These are phyloP conservation scores for Branchellion lobata DNA, from an alignment of 2,888 invertebrate genomes.

Conservation along the genomic window DNA sequence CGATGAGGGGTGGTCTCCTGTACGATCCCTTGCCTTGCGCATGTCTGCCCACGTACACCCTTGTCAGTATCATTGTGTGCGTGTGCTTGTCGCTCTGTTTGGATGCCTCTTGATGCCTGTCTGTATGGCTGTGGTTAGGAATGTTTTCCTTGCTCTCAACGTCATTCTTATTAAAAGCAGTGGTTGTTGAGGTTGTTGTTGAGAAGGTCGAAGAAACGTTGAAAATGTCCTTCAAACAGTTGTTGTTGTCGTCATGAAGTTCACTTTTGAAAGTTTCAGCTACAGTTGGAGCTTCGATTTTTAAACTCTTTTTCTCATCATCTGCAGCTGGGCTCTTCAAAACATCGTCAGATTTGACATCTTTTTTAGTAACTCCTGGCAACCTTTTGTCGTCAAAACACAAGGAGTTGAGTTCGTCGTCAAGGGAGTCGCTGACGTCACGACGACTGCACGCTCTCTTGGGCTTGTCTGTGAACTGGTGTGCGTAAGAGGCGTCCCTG, in stretches of 20 bases:
- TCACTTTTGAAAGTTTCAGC: too few species aligned
- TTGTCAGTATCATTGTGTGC: slow-evolving; percentile 55
- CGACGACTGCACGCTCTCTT: not conserved
- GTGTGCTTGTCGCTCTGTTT: slow-evolving; percentile 34
- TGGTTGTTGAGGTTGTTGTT: too few species aligned
- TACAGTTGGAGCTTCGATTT: not conserved
- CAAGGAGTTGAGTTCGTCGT: not conserved
- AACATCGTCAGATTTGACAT: not conserved
- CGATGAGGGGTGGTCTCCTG: slow-evolving; percentile 56
- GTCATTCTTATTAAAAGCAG: too few species aligned
- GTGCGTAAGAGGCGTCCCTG: slow-evolving; percentile 51
- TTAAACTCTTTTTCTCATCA: not conserved
- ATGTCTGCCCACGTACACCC: slow-evolving; percentile 57
- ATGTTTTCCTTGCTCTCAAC: too few species aligned
- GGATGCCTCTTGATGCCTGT: not conserved
- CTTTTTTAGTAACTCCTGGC: not conserved
- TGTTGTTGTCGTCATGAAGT: too few species aligned
- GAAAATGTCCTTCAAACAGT: not conserved
- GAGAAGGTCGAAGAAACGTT: too few species aligned
- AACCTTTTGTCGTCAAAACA: not conserved
- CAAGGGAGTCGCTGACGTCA: not conserved
- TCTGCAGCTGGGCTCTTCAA: not conserved
- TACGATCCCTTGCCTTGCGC: slow-evolving; percentile 55
- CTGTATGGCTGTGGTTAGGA: too few species aligned
- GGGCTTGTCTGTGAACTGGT: slow-evolving; percentile 50